Percentiles rank a stretch among this genome's conserved stretches.
Evolutionary conservation across 1,140 invertebrate species (phyloP).

Genomic region (Drosophila athabasca): DNA sequence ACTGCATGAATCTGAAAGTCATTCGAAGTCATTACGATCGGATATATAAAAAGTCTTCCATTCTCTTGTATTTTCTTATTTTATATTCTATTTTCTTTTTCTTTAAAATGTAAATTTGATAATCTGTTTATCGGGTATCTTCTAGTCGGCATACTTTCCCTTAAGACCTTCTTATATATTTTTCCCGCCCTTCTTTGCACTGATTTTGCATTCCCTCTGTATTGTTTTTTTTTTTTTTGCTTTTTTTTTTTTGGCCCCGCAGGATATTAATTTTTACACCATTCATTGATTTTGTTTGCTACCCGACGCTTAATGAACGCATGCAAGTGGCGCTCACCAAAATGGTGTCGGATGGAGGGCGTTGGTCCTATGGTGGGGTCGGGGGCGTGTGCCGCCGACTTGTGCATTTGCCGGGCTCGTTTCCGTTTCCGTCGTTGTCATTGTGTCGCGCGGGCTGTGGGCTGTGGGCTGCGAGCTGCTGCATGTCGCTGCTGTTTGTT

Average conservation of each 20-base stretch:
- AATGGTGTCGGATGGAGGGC: not conserved
- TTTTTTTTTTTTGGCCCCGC: slow-evolving; percentile 23
- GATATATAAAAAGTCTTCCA: no score
- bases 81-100: no score
- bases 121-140: no score
- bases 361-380: no score
- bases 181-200: slow-evolving; percentile 12
- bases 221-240: slow-evolving; percentile 7
- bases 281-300: slow-evolving; percentile 81
- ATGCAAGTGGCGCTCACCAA: slow-evolving; percentile 13
- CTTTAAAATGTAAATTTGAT: no score
- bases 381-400: slow-evolving; percentile 33
- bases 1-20: no score
- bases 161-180: slow-evolving; percentile 11
- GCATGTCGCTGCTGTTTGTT: not conserved
- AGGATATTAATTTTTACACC: slow-evolving; percentile 84
- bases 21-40: no score
- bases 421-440: slow-evolving; percentile 59
- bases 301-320: slow-evolving; percentile 67
- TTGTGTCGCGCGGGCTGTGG: not conserved
- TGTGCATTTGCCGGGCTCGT: slow-evolving; percentile 37
- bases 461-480: not conserved
- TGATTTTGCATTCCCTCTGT: slow-evolving; percentile 8
- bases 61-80: no score
- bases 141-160: slow-evolving; percentile 33